A percentile compares a stretch with the other conserved stretches of the same genome.
These are phyloP conservation scores for Drosophila mayri DNA, from an alignment of 1,140 invertebrate genomes.

Conservation along the genomic window DNA sequence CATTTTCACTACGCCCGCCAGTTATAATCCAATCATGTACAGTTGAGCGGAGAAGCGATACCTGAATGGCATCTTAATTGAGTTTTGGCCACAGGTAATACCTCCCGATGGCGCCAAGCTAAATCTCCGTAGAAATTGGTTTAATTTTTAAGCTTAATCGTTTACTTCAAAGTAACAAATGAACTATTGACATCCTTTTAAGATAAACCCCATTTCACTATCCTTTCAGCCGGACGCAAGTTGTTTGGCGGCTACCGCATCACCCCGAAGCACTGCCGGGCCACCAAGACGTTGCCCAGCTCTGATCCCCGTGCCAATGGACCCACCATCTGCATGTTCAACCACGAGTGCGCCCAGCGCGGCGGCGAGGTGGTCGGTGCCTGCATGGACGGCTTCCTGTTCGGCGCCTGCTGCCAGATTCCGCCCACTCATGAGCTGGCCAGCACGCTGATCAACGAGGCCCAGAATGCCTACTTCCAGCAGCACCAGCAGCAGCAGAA, in stretches of 20 bases:
- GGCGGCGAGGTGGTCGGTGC: constrained; percentile 94
- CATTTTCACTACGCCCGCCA: constrained; percentile 60
- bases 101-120: background rate
- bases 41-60: constrained; percentile 51
- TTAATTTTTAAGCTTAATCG: background rate
- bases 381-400: constrained; percentile 94
- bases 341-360: constrained; percentile 93
- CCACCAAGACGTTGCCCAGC: constrained; percentile 86
- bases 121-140: background rate
- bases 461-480: constrained; percentile 80
- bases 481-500: constrained; percentile 73
- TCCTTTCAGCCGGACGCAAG: constrained; percentile 88
- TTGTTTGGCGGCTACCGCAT: constrained; percentile 94
- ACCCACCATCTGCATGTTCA: constrained; percentile 96
- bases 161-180: background rate
- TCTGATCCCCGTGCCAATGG: constrained; percentile 87
- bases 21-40: constrained; percentile 64
- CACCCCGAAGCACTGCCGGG: constrained; percentile 91
- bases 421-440: constrained; percentile 84
- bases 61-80: constrained; percentile 40
- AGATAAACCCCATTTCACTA: background rate
- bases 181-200: background rate
- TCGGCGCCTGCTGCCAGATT: constrained; percentile 94
- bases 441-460: constrained; percentile 80
- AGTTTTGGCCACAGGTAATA: constrained; percentile 11